Conservation (phyloP, 2,797 vertebrate genomes). For the Microctenopoma steveboyesi region DNA sequence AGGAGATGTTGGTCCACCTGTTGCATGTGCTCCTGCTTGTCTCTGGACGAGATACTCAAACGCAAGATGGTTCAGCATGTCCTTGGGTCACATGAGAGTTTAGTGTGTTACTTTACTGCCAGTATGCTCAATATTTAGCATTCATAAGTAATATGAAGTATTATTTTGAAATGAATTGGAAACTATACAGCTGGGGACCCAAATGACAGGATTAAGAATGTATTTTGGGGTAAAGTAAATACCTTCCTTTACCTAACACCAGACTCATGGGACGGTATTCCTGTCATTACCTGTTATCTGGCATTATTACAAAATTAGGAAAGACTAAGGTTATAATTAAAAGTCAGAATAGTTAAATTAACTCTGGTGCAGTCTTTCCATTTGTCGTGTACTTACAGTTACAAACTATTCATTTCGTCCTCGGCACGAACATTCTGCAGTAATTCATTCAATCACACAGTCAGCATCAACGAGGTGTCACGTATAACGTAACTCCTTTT, state of each 20-base stretch:
- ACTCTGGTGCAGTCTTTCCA: neutral
- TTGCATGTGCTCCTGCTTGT: too few species aligned
- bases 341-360: neutral
- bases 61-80: too few species aligned
- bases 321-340: slow-evolving; percentile 4
- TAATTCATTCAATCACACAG: slow-evolving; percentile 33
- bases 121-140: too few species aligned
- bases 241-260: too few species aligned
- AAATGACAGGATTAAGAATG: too few species aligned
- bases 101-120: too few species aligned
- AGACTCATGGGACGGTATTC: slow-evolving; percentile 2
- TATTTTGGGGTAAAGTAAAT: too few species aligned
- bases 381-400: slow-evolving; percentile 9
- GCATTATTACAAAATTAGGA: slow-evolving; percentile 29
- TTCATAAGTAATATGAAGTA: too few species aligned
- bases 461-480: slow-evolving; percentile 22
- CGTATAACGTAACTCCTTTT: slow-evolving; percentile 37
- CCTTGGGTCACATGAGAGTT: too few species aligned
- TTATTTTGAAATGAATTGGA: too few species aligned
- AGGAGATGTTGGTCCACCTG: neutral
- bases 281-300: slow-evolving; percentile 20
- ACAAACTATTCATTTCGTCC: slow-evolving; percentile 12
- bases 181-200: too few species aligned
- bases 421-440: slow-evolving; percentile 14
- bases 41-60: neutral